These are phyloP conservation scores for Neocrepidodera transversa DNA, from an alignment of 2,888 invertebrate species.

Conservation along the genomic window DNA sequence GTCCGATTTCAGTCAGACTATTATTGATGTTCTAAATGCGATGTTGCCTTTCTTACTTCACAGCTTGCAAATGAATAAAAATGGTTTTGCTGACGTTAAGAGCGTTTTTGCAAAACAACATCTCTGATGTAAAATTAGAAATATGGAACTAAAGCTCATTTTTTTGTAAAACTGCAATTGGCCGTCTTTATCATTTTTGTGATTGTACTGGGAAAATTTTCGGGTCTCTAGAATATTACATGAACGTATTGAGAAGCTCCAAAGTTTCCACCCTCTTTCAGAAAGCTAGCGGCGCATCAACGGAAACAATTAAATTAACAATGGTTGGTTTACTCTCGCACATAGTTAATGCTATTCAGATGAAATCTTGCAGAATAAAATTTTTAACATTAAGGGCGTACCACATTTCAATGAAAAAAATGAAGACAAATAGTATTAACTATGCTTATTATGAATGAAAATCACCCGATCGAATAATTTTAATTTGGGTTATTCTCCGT, in stretches of 20 bases:
- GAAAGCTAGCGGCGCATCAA: constrained; percentile 58
- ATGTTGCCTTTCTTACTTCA: too few species aligned
- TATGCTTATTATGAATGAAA: constrained; percentile 33
- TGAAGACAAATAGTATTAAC: constrained; percentile 48
- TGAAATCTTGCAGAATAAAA: constrained; percentile 62
- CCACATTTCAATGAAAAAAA: constrained; percentile 59
- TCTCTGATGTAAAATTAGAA: too few species aligned
- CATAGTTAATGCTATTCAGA: constrained; percentile 58
- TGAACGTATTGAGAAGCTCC: constrained; percentile 52
- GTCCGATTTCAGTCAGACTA: too few species aligned
- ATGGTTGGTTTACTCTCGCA: constrained; percentile 61
- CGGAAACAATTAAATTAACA: constrained; percentile 64
- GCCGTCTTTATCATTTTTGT: neutral
- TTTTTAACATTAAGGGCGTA: constrained; percentile 58
- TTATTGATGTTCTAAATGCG: too few species aligned
- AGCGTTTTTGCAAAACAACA: too few species aligned
- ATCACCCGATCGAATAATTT: constrained; percentile 34
- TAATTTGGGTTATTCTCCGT: constrained; percentile 14
- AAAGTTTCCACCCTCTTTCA: constrained; percentile 53
- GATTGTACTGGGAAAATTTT: constrained; percentile 8
- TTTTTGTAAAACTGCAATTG: too few species aligned
- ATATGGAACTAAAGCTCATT: too few species aligned
- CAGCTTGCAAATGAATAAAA: too few species aligned
- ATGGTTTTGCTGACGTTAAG: too few species aligned
- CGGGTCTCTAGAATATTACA: constrained; percentile 27